Base-by-base conservation (phyloP, 2,888 invertebrate species). In the Rhopalosiphum nymphaeae region DNA sequence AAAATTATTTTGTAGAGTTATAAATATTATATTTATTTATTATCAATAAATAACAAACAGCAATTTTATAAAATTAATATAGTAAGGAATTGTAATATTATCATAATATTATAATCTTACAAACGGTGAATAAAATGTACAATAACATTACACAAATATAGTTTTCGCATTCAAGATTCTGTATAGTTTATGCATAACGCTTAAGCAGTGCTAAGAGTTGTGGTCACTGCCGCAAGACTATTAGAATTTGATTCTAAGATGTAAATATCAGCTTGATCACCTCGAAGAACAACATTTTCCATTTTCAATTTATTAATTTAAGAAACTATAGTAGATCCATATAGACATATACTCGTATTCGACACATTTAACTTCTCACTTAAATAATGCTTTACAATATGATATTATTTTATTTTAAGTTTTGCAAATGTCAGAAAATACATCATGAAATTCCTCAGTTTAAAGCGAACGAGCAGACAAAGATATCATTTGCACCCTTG, bases 1-100 rank as follows among this genome's bases (percentile, higher is more conserved):
- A 87, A n/a, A 87, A 87, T 49, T 49, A 29, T 87, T 87, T 49
- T 53, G 49, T 88, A 88, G 53, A 49, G 53, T 53, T 53, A 36
- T 53, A 53, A 36, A n/a, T n/a, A n/a, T 11, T 88, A 10, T 53
- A 53, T 53, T 88, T 49, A 88, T 88, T 88, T 88, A 36, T 4
- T 29, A 78, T 78, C 21, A 36, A 36, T 7, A 21, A 36, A 78
- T 16, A 0, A 0, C 0, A 36, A 78, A 78, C 1, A 2, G 0
- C 36, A 36, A 36, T 21, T 78, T 78, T 9, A 36, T 78, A 78
- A 7, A 36, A 36, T 21, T 78, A 36, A 0, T n/a, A 16, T 16
- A 16, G 5, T 67, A 2, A 36, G 21, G 2, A 78, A 78, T 2
- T 78, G 10, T 16, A 13, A 29, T 61, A 10, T 61, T n/a, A 13